Evolutionary conservation across 2,113 vertebrate genomes (phyloP).

Genomic region (Procavia capensis): DNA sequence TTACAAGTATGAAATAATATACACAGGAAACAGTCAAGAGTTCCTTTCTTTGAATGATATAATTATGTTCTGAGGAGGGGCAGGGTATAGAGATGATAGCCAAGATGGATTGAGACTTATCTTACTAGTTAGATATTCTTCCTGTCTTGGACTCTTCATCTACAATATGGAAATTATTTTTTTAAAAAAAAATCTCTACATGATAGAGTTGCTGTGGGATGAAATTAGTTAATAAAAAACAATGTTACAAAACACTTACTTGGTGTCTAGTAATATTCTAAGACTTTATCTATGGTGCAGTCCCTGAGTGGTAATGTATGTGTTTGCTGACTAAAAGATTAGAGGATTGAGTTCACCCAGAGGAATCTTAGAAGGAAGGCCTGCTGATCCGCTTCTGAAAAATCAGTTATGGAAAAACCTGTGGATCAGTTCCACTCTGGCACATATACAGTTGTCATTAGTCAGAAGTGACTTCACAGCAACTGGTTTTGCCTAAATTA

Average conservation of each 20-base stretch:
- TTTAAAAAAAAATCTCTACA: not conserved
- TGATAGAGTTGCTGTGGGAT: not conserved
- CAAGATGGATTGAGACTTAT: not conserved
- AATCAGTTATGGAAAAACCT: not conserved
- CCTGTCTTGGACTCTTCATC: not conserved
- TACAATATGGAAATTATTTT: not conserved
- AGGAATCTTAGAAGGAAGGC: not conserved
- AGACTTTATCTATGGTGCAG: not conserved
- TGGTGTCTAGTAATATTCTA: not conserved
- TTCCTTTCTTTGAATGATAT: not conserved
- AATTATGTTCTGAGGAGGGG: not conserved
- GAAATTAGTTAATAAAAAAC: constrained; percentile 11
- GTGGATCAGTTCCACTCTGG: not conserved
- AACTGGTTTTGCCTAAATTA: not conserved
- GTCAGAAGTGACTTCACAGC: not conserved
- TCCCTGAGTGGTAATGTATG: not conserved
- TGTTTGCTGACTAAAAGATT: not conserved
- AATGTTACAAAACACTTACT: not conserved
- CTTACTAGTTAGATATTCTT: not conserved
- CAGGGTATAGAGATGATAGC: not conserved
- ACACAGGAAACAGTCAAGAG: not conserved
- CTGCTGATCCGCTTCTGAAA: not conserved
- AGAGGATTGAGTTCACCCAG: not conserved
- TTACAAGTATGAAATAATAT: not conserved
- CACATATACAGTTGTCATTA: not conserved